These are phyloP conservation scores for Forpus xanthops DNA, from an alignment of 2,797 vertebrate species.

Conservation along the genomic window DNA sequence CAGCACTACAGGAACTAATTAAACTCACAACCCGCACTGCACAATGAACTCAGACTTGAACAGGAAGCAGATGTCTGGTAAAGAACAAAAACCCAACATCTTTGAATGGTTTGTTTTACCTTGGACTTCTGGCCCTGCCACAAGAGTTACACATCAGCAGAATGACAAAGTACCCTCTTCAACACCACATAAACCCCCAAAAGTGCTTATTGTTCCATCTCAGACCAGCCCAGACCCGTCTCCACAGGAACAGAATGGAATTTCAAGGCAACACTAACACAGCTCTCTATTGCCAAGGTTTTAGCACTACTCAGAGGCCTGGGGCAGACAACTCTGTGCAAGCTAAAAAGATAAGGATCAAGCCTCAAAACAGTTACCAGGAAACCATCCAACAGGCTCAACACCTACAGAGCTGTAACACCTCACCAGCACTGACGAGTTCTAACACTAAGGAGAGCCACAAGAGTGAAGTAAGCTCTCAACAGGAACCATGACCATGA, in stretches of 20 bases:
- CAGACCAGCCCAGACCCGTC: not conserved
- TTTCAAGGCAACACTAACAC: not conserved
- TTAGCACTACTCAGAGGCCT: not conserved
- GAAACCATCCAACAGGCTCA: not conserved
- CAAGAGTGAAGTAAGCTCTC: fast-evolving
- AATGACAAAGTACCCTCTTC: not conserved
- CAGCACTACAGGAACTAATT: not conserved
- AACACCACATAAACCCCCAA: too few relatives aligned
- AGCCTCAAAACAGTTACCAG: not conserved
- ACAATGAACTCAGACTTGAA: not conserved
- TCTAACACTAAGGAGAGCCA: not conserved
- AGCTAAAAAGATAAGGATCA: not conserved
- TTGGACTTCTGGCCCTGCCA: not conserved
- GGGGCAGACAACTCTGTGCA: not conserved
- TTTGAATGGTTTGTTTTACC: not conserved
- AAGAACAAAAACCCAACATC: not conserved
- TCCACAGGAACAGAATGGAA: too few relatives aligned
- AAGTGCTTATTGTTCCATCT: not conserved
- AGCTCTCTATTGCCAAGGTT: not conserved
- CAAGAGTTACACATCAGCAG: not conserved
- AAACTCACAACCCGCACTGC: not conserved
- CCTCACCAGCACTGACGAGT: fast-evolving
- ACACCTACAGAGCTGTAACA: not conserved
- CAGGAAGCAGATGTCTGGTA: not conserved
- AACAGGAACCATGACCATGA: not conserved